phyloP scores from a whole-genome alignment of 2,888 invertebrate species.

The Eupithecia subfuscata region DNA sequence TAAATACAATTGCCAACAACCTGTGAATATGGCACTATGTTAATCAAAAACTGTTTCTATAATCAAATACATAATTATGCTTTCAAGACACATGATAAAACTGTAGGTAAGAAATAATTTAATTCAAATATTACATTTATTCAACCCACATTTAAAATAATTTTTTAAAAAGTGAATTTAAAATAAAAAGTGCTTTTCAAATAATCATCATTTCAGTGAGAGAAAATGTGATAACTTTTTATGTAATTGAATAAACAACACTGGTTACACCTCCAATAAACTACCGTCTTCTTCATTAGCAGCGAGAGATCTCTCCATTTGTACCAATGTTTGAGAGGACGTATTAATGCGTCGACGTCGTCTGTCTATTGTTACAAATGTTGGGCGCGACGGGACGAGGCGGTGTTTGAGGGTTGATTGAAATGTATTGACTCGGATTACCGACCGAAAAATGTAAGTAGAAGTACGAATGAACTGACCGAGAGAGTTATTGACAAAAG shows the following conservation, averaged over 20 bases:
- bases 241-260: not conserved
- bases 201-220: no score
- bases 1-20: not conserved
- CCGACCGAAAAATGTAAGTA: not conserved
- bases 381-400: constrained; percentile 1
- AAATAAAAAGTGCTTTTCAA: no score
- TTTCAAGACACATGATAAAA: not conserved
- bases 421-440: constrained; percentile 38
- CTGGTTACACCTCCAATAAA: constrained; percentile 44
- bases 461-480: not conserved
- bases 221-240: not conserved
- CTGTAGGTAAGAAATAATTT: not conserved
- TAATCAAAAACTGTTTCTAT: not conserved
- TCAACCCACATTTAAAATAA: no score
- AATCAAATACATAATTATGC: not conserved
- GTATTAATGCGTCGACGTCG: constrained; percentile 23
- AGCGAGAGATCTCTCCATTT: constrained; percentile 63
- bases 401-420: constrained; percentile 31
- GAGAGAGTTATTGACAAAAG: not conserved
- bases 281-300: constrained; percentile 74
- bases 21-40: not conserved
- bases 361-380: constrained; percentile 33
- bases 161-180: no score
- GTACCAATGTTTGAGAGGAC: constrained; percentile 63
- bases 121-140: no score